Evolutionary conservation across 1,140 invertebrate species (phyloP).

Genomic region (Monomorium pharaonis): DNA sequence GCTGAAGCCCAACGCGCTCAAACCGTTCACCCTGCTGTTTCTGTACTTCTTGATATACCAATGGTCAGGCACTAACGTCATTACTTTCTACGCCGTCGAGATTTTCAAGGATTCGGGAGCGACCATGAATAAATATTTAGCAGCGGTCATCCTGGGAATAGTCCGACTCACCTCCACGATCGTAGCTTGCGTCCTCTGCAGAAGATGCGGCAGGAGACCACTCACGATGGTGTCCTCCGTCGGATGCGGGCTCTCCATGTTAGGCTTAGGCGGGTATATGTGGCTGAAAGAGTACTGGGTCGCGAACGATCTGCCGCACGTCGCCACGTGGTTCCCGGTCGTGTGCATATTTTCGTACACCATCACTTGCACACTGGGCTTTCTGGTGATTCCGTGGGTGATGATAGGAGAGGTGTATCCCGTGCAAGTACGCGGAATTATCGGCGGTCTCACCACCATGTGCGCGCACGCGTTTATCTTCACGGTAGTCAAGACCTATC

Average conservation of each 20-base stretch:
- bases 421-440: constrained; percentile 87
- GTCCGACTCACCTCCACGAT: constrained; percentile 88
- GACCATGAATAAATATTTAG: constrained; percentile 87
- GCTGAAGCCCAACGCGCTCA: constrained; percentile 87
- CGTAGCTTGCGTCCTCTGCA: constrained; percentile 87
- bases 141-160: constrained; percentile 89
- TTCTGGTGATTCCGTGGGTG: constrained; percentile 90
- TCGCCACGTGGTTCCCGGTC: constrained; percentile 88
- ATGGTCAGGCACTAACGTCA: constrained; percentile 90
- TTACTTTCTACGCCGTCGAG: constrained; percentile 92
- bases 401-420: constrained; percentile 91
- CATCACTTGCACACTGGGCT: constrained; percentile 88
- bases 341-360: constrained; percentile 88
- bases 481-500: constrained; percentile 89
- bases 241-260: constrained; percentile 88
- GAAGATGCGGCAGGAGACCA: constrained; percentile 88
- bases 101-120: constrained; percentile 89
- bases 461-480: constrained; percentile 88
- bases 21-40: constrained; percentile 88
- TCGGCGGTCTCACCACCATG: constrained; percentile 89
- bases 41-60: constrained; percentile 91
- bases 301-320: constrained; percentile 71
- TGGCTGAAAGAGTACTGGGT: constrained; percentile 86
- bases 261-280: constrained; percentile 87
- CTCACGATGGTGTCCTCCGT: constrained; percentile 89